Conservation (phyloP, 1,140 invertebrate genomes). For the Trialeurodes vaporariorum region DNA sequence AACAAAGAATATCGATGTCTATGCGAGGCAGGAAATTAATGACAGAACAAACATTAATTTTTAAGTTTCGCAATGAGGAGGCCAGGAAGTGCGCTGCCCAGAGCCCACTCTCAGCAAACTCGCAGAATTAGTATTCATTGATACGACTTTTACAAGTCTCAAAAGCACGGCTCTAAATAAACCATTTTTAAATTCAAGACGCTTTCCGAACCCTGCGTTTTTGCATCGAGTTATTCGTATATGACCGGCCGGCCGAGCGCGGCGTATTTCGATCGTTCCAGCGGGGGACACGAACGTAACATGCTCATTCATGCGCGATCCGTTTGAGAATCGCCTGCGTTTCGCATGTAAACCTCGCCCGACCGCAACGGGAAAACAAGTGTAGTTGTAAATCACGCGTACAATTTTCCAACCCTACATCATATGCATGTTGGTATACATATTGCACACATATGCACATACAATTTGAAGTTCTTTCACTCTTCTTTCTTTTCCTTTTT, state of each 20-base stretch:
- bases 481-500: too few species aligned
- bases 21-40: too few species aligned
- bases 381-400: neutral
- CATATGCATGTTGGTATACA: neutral
- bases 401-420: neutral
- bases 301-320: neutral
- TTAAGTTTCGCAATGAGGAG: too few species aligned
- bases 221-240: neutral
- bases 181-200: neutral
- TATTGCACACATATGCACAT: too few species aligned
- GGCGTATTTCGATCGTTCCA: too few species aligned
- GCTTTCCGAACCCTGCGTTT: neutral
- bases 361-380: neutral
- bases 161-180: neutral
- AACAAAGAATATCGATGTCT: too few species aligned
- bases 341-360: neutral
- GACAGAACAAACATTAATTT: too few species aligned
- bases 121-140: neutral
- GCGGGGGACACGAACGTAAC: neutral
- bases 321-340: neutral
- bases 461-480: neutral
- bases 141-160: neutral
- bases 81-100: too few species aligned
- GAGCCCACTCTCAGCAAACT: too few species aligned
- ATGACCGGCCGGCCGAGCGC: too few species aligned